A percentile compares a stretch with the other conserved stretches of the same genome.
These are phyloP conservation scores for Brachymystax lenok DNA, from an alignment of 2,797 vertebrate genomes.

Conservation along the genomic window DNA sequence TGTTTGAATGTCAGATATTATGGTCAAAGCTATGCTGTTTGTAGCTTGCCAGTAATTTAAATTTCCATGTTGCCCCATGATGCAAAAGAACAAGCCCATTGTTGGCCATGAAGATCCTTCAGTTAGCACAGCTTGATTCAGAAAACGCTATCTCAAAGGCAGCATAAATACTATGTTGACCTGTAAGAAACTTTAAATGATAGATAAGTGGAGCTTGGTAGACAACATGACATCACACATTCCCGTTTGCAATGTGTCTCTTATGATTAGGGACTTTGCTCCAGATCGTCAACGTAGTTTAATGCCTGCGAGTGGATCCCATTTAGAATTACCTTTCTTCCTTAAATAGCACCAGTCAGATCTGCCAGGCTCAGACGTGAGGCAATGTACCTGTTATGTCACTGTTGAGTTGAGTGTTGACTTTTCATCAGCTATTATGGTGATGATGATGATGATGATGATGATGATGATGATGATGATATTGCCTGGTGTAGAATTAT, in stretches of 20 bases:
- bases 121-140: neutral
- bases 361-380: slow-evolving; percentile 25
- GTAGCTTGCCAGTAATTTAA: neutral
- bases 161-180: neutral
- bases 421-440: neutral
- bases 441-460: neutral
- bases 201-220: neutral
- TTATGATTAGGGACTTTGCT: slow-evolving; percentile 52
- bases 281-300: slow-evolving; percentile 62
- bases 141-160: neutral
- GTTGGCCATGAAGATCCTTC: neutral
- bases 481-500: too few relatives aligned
- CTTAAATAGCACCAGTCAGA: slow-evolving; percentile 45
- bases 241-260: slow-evolving; percentile 56
- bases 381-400: slow-evolving; percentile 19
- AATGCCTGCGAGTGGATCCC: slow-evolving; percentile 40
- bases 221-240: slow-evolving; percentile 31
- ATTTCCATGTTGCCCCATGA: too few relatives aligned
- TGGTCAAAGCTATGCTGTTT: neutral
- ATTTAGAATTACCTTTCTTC: slow-evolving; percentile 53
- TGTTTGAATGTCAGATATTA: neutral
- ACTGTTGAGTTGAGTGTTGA: neutral
- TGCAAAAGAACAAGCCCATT: too few relatives aligned
- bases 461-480: neutral
- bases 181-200: neutral